Evolutionary conservation across 2,888 invertebrate genomes (phyloP).

Genomic region (Glyphotaelius pellucidus): DNA sequence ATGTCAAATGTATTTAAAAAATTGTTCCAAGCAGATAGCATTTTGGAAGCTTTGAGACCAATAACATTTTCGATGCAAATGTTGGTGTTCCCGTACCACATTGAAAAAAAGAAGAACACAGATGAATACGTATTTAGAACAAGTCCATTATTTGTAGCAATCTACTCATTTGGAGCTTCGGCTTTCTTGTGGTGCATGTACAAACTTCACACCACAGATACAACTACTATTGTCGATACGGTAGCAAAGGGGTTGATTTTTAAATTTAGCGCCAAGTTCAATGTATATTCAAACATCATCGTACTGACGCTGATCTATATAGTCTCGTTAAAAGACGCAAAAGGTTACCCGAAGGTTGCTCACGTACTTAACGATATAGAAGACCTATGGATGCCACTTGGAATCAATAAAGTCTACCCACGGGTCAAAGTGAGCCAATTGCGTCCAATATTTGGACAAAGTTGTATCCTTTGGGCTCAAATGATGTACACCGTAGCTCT

Average conservation of each 20-base stretch:
- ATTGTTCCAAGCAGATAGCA: constrained; percentile 12
- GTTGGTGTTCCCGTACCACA: neutral
- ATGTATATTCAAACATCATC: neutral
- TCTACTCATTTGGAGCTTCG: neutral
- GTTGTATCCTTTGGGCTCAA: neutral
- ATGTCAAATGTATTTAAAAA: constrained; percentile 6
- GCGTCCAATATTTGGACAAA: neutral
- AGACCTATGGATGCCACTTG: neutral
- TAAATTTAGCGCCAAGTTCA: neutral
- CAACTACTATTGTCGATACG: neutral
- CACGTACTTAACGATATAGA: neutral
- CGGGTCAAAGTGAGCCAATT: neutral
- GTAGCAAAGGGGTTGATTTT: neutral
- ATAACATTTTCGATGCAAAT: neutral
- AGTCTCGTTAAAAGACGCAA: neutral
- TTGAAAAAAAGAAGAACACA: neutral
- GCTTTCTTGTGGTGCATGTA: neutral
- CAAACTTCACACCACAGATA: neutral
- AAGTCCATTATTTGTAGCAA: neutral
- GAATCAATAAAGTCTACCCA: neutral
- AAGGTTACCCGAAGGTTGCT: neutral
- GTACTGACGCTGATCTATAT: neutral
- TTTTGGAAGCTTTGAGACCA: constrained; percentile 18
- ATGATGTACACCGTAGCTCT: neutral
- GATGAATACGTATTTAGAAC: neutral